These are phyloP conservation scores for Enoplosus armatus DNA, from an alignment of 2,797 vertebrate species.

Conservation along the genomic window DNA sequence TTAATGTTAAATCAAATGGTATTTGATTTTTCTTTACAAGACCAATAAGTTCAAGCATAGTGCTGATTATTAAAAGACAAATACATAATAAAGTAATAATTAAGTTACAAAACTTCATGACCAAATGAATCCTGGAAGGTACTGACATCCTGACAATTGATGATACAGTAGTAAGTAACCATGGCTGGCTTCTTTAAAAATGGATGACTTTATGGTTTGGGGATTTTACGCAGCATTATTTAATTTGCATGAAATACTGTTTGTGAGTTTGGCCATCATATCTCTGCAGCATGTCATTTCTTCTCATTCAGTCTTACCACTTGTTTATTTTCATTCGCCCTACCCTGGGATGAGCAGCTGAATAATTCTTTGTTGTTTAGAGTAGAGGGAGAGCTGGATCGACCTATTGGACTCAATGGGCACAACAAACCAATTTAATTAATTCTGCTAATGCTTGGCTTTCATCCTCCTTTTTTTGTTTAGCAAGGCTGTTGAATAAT, in stretches of 20 bases:
- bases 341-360: slow-evolving; percentile 40
- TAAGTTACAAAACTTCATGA: no score
- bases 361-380: slow-evolving; percentile 61
- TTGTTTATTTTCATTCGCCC: slow-evolving; percentile 29
- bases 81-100: no score
- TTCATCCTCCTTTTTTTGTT: slow-evolving; percentile 47
- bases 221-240: not conserved
- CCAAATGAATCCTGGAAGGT: not conserved
- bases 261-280: not conserved
- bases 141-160: not conserved
- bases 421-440: slow-evolving; percentile 67
- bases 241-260: not conserved
- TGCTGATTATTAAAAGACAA: not conserved
- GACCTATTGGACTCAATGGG: slow-evolving; percentile 46
- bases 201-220: not conserved
- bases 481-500: slow-evolving; percentile 9
- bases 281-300: slow-evolving; percentile 21
- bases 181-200: not conserved
- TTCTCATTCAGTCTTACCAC: slow-evolving; percentile 23
- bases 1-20: not conserved
- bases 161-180: not conserved
- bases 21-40: not conserved
- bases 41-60: not conserved
- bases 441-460: slow-evolving; percentile 54
- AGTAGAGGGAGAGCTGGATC: slow-evolving; percentile 42